phyloP scores from a whole-genome alignment of 1,140 invertebrate genomes.

The Meloidogyne exigua region DNA sequence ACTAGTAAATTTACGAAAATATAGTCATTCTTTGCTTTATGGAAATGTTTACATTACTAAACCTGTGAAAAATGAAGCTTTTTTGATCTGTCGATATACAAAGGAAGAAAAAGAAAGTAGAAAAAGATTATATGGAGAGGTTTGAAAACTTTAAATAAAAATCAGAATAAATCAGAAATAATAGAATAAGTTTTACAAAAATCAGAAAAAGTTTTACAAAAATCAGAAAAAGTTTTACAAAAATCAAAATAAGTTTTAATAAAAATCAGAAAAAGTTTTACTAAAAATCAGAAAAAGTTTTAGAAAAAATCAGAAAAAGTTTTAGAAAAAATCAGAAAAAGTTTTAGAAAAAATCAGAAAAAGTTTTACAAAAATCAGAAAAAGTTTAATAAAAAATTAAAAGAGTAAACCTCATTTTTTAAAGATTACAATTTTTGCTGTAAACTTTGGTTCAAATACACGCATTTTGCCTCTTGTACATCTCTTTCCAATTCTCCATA shows the following conservation, averaged over 20 bases:
- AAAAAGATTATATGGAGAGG: not conserved
- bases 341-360: no score
- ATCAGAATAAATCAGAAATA: no score
- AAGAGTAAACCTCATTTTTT: not conserved
- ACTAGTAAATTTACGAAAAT: conserved; percentile 24
- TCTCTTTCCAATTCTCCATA: not conserved
- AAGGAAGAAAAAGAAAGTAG: not conserved
- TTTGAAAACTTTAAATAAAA: not conserved
- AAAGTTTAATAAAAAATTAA: no score
- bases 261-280: no score
- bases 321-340: no score
- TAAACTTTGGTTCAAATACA: not conserved
- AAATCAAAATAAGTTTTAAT: no score
- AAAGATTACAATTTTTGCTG: not conserved
- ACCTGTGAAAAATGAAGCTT: conserved; percentile 29
- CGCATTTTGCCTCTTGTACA: not conserved
- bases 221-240: no score
- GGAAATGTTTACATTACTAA: conserved; percentile 45
- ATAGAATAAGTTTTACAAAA: no score
- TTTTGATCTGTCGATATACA: conserved; percentile 34
- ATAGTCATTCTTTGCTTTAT: not conserved
- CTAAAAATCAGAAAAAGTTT: no score
- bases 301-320: no score
- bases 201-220: no score
- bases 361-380: no score